phyloP scores from a whole-genome alignment of 2,888 invertebrate species.

The Octonoba sinensis region DNA sequence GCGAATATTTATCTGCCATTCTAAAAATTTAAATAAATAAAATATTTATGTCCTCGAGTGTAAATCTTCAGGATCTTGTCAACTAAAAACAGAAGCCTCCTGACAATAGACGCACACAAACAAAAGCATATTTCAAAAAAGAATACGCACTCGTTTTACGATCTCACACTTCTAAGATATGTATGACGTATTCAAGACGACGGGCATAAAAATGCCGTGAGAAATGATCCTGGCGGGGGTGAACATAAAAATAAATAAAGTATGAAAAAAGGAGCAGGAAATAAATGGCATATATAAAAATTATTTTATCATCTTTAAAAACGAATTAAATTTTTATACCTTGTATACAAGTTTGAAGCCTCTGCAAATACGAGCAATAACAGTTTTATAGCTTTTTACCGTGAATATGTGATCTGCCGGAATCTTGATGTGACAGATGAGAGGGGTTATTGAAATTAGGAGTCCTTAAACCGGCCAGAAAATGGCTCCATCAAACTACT shows the following conservation, averaged over 20 bases:
- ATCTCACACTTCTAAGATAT: constrained; percentile 36
- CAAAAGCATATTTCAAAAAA: constrained; percentile 46
- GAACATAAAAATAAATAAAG: constrained; percentile 13
- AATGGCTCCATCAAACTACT: constrained; percentile 58
- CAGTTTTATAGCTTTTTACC: constrained; percentile 38
- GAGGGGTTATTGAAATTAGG: constrained; percentile 59
- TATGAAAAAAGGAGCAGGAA: constrained; percentile 1
- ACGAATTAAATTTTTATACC: constrained; percentile 62
- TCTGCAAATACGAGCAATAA: constrained; percentile 38
- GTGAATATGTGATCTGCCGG: constrained; percentile 48
- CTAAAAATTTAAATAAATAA: constrained; percentile 60
- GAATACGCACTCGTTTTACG: constrained; percentile 20
- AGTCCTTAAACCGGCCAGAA: constrained; percentile 50
- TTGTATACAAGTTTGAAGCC: constrained; percentile 37
- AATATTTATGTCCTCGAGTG: constrained; percentile 44
- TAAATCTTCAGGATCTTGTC: constrained; percentile 45
- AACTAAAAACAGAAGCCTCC: constrained; percentile 29
- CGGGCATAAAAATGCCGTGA: constrained; percentile 34
- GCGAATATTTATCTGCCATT: constrained; percentile 54
- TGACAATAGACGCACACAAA: constrained; percentile 40
- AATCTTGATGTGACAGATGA: constrained; percentile 61
- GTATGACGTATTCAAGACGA: constrained; percentile 31
- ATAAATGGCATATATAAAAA: constrained; percentile 50
- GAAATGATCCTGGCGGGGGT: background rate
- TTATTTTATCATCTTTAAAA: constrained; percentile 59